Evolutionary conservation across 2,888 invertebrate genomes (phyloP), one percentile per base, ranked within the genome.

Genomic region (Leucophenga maculata): DNA sequence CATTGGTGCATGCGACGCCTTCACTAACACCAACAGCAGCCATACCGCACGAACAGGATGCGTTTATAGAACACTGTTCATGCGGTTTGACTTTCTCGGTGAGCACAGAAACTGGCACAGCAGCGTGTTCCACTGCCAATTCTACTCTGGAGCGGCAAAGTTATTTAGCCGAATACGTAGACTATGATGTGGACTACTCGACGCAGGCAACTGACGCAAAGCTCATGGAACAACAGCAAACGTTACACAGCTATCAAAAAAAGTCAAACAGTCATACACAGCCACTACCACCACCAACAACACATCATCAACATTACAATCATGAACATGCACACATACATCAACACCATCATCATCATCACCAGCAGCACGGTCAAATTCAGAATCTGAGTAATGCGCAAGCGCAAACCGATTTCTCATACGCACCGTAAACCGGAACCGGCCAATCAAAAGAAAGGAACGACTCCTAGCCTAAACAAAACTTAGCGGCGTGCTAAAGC

Each of bases 11-110:
- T 77, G 83, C 84, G 46, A 77, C 67, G 3, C 80, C 80, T 2
- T 57, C 68, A 9, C 20, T 65, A 20, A 14, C 69, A 9, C 44
- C 65, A n/a, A 46, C 67, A 1, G 13, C 48, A 3, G 8, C 16
- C 16, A 14, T 18, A 13, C 57, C 32, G 18, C 55, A 26, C 3
- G 57, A 64, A 52, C 0, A 77, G 1, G 60, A 76, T 39, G 74
- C 79, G 4, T 77, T 78, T 22, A 76, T 86, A 54, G 86, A 86
- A 70, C 86, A 86, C 59, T 86, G 86, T 60, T 86, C 86, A 22
- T 86, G 86, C 65, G 86, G 86, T 18, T 73, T 86, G 6, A 82
- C 78, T 20, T 86, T 86, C 68, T 77, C 86, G 48, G 84, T 82
- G 54, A 46, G 48, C 22, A 64, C 46, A 13, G 46, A 18, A 32